Conservation (phyloP, 2,888 invertebrate genomes). For the Tipula confusa region DNA sequence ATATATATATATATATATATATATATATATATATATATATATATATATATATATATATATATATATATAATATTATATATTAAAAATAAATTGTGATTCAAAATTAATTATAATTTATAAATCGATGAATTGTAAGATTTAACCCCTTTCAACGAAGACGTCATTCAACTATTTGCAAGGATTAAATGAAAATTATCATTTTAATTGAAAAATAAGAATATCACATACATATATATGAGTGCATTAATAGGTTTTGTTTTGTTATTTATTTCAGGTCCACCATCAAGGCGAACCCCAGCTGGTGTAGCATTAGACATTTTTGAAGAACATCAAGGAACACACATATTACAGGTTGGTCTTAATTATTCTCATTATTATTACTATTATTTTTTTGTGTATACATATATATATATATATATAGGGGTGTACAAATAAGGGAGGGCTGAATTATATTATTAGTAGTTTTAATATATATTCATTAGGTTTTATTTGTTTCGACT, state of each 20-base stretch:
- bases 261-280: slow-evolving; percentile 63
- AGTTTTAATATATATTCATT: neutral
- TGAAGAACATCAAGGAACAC: slow-evolving; percentile 95
- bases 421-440: slow-evolving; percentile 3
- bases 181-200: slow-evolving; percentile 14
- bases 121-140: neutral
- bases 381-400: neutral
- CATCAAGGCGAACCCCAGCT: slow-evolving; percentile 66
- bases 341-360: slow-evolving; percentile 81
- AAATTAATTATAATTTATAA: slow-evolving; percentile 12
- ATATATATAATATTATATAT: neutral
- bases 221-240: neutral
- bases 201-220: slow-evolving; percentile 6
- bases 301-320: slow-evolving; percentile 82
- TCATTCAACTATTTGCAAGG: neutral
- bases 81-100: neutral
- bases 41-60: neutral
- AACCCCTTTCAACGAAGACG: neutral
- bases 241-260: neutral
- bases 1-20: neutral
- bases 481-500: neutral
- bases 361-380: neutral
- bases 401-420: neutral
- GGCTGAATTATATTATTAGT: neutral
- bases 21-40: no score